These are phyloP conservation scores for Phortica okadai DNA, from an alignment of 2,888 invertebrate genomes.

Conservation along the genomic window DNA sequence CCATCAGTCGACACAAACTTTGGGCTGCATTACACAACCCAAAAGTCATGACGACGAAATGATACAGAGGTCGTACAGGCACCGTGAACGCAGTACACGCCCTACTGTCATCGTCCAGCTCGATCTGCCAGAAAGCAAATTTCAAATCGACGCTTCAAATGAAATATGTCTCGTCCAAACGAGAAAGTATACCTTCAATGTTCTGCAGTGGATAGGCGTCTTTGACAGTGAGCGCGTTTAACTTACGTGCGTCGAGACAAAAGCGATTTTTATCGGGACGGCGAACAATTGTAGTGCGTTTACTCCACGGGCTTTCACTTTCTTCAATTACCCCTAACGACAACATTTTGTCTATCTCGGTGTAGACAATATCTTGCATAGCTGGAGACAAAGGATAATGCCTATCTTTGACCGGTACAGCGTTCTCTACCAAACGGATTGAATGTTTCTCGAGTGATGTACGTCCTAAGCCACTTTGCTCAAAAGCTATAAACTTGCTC, in stretches of 20 bases:
- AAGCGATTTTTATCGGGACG: conserved; percentile 43
- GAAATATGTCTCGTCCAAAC: conserved; percentile 36
- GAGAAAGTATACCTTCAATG: conserved; percentile 31
- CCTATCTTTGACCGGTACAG: no score
- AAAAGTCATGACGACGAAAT: conserved; percentile 40
- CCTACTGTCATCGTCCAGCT: conserved; percentile 26
- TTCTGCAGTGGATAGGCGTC: neutral
- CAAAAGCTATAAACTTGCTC: no score
- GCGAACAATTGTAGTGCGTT: conserved; percentile 35
- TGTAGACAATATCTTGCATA: conserved; percentile 22
- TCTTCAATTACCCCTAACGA: neutral
- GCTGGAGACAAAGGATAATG: no score
- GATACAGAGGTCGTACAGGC: conserved; percentile 41
- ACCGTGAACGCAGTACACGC: conserved; percentile 40
- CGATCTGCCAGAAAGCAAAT: conserved; percentile 33
- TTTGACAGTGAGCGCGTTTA: conserved; percentile 12
- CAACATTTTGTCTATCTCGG: conserved; percentile 46
- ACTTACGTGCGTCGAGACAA: conserved; percentile 38
- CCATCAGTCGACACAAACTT: conserved; percentile 36
- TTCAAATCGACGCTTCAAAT: conserved; percentile 43
- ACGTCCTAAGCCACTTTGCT: no score
- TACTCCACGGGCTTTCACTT: conserved; percentile 50
- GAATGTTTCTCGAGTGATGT: no score
- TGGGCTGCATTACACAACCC: conserved; percentile 10
- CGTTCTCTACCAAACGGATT: no score